Base-by-base conservation (phyloP, 2,113 vertebrate species). In the Pedionomus torquatus region DNA sequence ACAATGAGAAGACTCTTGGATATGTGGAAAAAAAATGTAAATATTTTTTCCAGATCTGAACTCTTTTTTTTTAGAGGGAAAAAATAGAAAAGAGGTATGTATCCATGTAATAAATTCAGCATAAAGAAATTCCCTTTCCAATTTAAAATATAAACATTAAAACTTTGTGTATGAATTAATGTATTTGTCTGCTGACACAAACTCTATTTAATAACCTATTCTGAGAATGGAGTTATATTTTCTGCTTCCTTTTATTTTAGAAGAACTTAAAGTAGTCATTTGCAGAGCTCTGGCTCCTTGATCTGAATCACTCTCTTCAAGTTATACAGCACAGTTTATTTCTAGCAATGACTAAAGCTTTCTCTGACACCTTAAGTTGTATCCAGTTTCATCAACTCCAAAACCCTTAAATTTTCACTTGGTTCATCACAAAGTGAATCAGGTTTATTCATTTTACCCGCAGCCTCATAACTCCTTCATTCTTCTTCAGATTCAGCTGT, bases 51-150 rank as follows among this genome's bases (percentile, higher is more conserved):
- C 18, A 49, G 11, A 69, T 71, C 21, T 48, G 5, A 71, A 20
- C 4, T 2, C 19, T 51, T 54, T 48, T 21, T 69, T 92, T 71
- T 26, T 55, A 60, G 13, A 68, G 2, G 6, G 18, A 68, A 71
- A 70, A 37, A 13, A 1, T 8, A 5, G 12, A 65, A 52, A 79
- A 46, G 1, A 28, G 0, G 4, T 63, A 31, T 24, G 1, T 21
- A 55, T 46, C 10, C 10, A 21, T 80, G 5, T 21, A 65, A 57
- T 58, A 54, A 33, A 52, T 2, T 28, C 30, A 74, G 4, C 13
- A 72, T 72, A 74, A 80, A 13, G 2, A 39, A 76, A 76, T 60
- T 33, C 9, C 2, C 1, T 0, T 61, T 55, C 23, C 20, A 48
- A 48, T 77, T 51, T 74, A 60, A 64, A 90, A 71, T 44, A 72